Evolutionary conservation across 2,888 invertebrate species (phyloP).

Genomic region (Portevinia maculata): DNA sequence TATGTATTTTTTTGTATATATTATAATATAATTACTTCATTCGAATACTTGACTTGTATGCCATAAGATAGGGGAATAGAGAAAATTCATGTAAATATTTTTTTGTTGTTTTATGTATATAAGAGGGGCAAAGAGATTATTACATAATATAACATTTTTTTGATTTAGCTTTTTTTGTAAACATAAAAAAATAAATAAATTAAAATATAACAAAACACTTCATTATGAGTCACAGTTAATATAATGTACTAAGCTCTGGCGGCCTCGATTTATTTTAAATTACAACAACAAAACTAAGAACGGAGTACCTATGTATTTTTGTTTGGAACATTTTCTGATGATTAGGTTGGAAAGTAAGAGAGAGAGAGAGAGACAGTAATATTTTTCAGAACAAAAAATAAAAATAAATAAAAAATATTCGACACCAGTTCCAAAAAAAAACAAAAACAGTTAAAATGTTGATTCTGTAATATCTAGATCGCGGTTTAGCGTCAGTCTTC

Average conservation of each 20-base stretch:
- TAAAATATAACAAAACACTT: slow-evolving; percentile 72
- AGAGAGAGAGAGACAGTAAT: neutral
- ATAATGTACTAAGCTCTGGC: slow-evolving; percentile 70
- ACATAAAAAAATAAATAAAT: slow-evolving; percentile 73
- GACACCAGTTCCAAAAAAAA: slow-evolving; percentile 55
- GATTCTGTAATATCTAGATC: slow-evolving; percentile 70
- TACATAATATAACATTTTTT: slow-evolving; percentile 62
- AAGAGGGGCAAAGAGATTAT: slow-evolving; percentile 21
- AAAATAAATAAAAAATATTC: slow-evolving; percentile 14
- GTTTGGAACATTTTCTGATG: slow-evolving; percentile 30
- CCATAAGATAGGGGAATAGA: slow-evolving; percentile 21
- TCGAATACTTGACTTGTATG: slow-evolving; percentile 60
- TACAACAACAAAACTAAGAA: slow-evolving; percentile 53
- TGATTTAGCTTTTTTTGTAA: slow-evolving; percentile 43
- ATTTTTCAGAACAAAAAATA: slow-evolving; percentile 3
- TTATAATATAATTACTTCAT: slow-evolving; percentile 69
- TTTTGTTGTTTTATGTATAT: slow-evolving; percentile 28
- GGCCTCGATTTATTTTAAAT: slow-evolving; percentile 42
- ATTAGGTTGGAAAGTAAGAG: too few relatives aligned
- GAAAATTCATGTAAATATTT: slow-evolving; percentile 61
- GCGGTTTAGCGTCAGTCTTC: slow-evolving; percentile 64
- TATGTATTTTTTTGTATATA: slow-evolving; percentile 42
- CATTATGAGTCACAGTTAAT: slow-evolving; percentile 73
- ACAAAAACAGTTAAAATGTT: slow-evolving; percentile 19
- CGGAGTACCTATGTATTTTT: slow-evolving; percentile 2